A percentile compares a stretch with the other conserved stretches of the same genome.
Evolutionary conservation across 2,888 invertebrate genomes (phyloP).

Genomic region (Heliconius aoede): DNA sequence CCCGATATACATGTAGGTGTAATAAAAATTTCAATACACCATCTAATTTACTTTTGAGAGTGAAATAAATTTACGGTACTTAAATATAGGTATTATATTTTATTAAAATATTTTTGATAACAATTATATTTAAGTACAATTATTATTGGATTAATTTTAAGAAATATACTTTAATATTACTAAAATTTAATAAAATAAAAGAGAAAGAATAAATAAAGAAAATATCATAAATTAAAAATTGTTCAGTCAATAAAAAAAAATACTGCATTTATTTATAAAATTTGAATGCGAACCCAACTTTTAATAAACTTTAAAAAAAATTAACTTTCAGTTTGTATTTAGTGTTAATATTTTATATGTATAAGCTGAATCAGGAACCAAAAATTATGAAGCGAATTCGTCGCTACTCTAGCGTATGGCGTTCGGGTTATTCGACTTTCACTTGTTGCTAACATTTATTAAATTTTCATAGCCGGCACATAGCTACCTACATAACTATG

Average conservation of each 20-base stretch:
- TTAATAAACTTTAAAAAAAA: background rate
- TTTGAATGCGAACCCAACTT: background rate
- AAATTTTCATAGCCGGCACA: conserved; percentile 2
- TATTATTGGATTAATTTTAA: too few species aligned
- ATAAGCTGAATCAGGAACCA: conserved; percentile 1
- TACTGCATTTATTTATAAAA: background rate
- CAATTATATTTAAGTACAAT: background rate
- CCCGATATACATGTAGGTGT: conserved; percentile 35
- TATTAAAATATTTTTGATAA: background rate
- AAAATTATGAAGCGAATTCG: conserved; percentile 6
- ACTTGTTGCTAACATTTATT: conserved; percentile 21
- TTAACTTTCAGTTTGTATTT: conserved; percentile 1
- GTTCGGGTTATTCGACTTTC: conserved; percentile 18
- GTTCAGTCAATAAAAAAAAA: background rate
- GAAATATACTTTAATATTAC: too few species aligned
- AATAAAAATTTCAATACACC: conserved; percentile 45
- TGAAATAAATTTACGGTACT: background rate
- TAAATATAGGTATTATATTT: background rate
- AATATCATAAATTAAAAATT: background rate
- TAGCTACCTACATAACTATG: background rate
- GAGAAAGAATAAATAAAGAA: background rate
- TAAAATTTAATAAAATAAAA: too few species aligned
- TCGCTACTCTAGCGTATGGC: background rate
- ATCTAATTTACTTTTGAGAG: conserved; percentile 34
- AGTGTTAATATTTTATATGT: background rate